Conservation (phyloP, 2,113 vertebrate genomes). For the Scalopus aquaticus region DNA sequence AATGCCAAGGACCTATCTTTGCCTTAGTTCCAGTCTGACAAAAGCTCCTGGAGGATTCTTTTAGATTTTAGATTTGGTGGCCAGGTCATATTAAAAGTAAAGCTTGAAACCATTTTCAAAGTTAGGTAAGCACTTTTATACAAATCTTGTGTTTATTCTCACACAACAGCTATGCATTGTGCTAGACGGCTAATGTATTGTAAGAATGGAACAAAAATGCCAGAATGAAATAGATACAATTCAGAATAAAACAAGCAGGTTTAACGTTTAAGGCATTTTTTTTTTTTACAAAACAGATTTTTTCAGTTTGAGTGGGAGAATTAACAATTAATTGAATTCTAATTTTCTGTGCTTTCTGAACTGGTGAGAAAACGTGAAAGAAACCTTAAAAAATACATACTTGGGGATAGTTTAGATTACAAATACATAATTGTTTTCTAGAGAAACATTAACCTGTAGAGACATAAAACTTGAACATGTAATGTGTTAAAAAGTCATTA, state of each 20-base stretch:
- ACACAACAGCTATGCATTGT: neutral
- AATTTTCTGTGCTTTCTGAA: slow-evolving; percentile 15
- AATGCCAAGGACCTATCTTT: neutral
- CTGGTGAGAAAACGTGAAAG: neutral
- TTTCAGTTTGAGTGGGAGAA: neutral
- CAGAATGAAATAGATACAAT: slow-evolving; percentile 5
- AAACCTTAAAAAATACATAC: slow-evolving; percentile 23
- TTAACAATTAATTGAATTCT: slow-evolving; percentile 28
- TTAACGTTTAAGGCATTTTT: too few relatives aligned
- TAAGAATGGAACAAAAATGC: neutral
- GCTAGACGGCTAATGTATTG: neutral
- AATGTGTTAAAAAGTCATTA: neutral
- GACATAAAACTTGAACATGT: neutral
- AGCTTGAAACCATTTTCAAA: slow-evolving; percentile 8
- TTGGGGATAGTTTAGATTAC: slow-evolving; percentile 19
- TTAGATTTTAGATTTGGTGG: neutral
- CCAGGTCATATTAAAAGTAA: neutral
- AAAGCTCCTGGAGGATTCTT: neutral
- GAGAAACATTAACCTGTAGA: slow-evolving; percentile 9
- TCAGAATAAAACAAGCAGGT: slow-evolving; percentile 41
- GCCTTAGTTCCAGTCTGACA: neutral
- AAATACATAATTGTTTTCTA: neutral
- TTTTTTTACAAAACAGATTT: neutral
- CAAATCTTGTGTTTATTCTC: neutral
- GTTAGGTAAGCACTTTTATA: neutral